Percentiles rank a stretch among this genome's conserved stretches.
Conservation (phyloP, 2,113 vertebrate genomes). For the Proterorhinus semilunaris region DNA sequence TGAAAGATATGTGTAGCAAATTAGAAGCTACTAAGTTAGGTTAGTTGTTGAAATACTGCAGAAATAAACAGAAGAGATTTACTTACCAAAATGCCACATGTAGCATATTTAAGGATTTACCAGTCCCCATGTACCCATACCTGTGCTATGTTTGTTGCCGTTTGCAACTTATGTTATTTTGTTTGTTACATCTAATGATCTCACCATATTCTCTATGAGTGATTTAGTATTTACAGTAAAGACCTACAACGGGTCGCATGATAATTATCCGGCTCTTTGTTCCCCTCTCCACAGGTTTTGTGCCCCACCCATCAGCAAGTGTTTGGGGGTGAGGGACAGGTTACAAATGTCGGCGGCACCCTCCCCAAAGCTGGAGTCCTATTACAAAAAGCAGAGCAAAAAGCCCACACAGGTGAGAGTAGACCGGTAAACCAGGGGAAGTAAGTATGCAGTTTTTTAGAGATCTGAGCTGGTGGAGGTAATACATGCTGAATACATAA, state of each 20-base stretch:
- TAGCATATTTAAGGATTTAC: too few relatives aligned
- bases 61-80: too few relatives aligned
- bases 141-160: too few relatives aligned
- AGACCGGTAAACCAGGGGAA: not conserved
- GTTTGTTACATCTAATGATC: not conserved
- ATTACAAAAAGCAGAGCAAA: conserved; percentile 70
- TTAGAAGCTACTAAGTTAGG: not conserved
- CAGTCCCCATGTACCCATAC: too few relatives aligned
- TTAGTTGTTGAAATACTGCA: not conserved
- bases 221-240: not conserved
- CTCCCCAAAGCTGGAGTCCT: conserved; percentile 77
- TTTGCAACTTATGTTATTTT: not conserved
- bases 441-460: not conserved
- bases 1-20: not conserved
- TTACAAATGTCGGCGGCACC: conserved; percentile 57
- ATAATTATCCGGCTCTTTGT: conserved; percentile 20
- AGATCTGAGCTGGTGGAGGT: not conserved
- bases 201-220: not conserved
- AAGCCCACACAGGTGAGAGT: conserved; percentile 76
- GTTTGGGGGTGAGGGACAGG: conserved; percentile 81
- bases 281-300: conserved; percentile 64
- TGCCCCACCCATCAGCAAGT: conserved; percentile 79
- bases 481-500: not conserved
- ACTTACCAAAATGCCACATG: too few relatives aligned
- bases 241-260: not conserved